Evolutionary conservation across 2,113 vertebrate species (phyloP).

Genomic region (Mormyrus iriodes): DNA sequence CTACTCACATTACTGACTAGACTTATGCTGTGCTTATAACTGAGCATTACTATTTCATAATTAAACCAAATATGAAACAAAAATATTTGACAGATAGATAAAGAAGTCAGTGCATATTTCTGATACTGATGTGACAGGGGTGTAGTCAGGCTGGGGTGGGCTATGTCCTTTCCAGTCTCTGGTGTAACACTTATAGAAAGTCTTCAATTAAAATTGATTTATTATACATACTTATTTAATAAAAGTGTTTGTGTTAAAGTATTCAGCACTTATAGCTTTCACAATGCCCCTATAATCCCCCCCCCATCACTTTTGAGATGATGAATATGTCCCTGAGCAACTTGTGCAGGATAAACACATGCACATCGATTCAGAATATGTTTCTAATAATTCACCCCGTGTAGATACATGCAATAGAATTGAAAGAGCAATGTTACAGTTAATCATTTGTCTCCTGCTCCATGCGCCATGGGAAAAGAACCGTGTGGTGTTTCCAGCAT

Average conservation of each 20-base stretch:
- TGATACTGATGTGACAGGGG: background rate
- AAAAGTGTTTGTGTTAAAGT: background rate
- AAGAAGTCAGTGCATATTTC: background rate
- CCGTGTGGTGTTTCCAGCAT: background rate
- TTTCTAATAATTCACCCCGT: background rate
- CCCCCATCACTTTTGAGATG: background rate
- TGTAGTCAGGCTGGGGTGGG: background rate
- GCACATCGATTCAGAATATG: background rate
- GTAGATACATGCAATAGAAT: constrained; percentile 11
- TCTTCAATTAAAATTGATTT: background rate
- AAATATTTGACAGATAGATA: background rate
- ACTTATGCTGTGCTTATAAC: background rate
- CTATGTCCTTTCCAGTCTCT: background rate
- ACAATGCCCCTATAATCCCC: background rate
- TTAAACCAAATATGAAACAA: background rate
- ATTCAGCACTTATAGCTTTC: background rate
- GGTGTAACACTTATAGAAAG: background rate
- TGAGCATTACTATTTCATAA: background rate
- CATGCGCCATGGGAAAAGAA: background rate
- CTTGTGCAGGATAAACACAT: background rate
- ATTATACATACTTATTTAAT: background rate
- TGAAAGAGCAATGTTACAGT: background rate
- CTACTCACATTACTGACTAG: background rate
- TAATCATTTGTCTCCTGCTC: background rate
- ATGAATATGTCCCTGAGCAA: background rate